Conservation (phyloP, 2,797 vertebrate genomes). For the Pseudopleuronectes americanus region DNA sequence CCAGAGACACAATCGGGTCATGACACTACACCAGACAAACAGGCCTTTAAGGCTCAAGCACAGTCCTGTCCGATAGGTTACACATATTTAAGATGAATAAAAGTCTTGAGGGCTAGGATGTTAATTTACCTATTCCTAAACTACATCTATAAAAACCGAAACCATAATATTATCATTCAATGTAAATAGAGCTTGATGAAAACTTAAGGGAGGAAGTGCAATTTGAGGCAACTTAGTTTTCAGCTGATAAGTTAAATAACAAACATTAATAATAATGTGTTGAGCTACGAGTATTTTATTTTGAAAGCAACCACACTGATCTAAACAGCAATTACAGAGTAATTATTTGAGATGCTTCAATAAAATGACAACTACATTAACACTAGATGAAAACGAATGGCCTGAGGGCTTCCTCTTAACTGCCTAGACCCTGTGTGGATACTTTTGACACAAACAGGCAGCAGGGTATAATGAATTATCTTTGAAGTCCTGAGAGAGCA, state of each 20-base stretch:
- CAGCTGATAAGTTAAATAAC: background rate
- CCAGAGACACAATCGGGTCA: constrained; percentile 19
- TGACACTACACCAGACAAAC: constrained; percentile 15
- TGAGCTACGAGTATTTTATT: background rate
- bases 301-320: background rate
- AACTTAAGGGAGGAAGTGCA: background rate
- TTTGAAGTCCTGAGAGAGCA: constrained; percentile 30
- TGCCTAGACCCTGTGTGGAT: constrained; percentile 31
- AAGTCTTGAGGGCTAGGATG: background rate
- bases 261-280: background rate
- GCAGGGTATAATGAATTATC: constrained; percentile 38
- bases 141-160: background rate
- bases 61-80: background rate
- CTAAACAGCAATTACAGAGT: background rate
- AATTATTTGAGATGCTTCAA: constrained; percentile 11
- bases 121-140: background rate
- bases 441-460: constrained; percentile 48
- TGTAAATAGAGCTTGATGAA: constrained; percentile 1
- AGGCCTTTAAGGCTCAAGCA: constrained; percentile 8
- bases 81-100: background rate
- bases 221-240: constrained; percentile 18
- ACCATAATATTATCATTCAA: background rate
- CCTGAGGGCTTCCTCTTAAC: constrained; percentile 28
- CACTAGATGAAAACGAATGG: constrained; percentile 11
- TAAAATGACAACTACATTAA: constrained; percentile 4